Evolutionary conservation across 2,888 invertebrate genomes (phyloP).

Genomic region (Agrotis ipsilon): DNA sequence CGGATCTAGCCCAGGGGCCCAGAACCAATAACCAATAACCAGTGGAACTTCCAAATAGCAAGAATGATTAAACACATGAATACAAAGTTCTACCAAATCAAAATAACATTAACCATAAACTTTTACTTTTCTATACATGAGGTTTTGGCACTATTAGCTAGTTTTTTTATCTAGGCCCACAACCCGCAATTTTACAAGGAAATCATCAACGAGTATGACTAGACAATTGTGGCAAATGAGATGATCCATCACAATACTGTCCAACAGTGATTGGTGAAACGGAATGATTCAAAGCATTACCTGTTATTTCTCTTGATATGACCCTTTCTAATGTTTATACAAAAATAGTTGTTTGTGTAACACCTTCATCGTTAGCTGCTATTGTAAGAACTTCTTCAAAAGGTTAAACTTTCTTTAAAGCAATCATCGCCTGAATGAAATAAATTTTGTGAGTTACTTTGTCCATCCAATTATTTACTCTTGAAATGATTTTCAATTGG

Average conservation of each 20-base stretch:
- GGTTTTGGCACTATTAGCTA: neutral
- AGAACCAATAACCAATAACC: no score
- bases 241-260: constrained; percentile 12
- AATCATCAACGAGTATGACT: constrained; percentile 28
- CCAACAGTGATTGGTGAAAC: constrained; percentile 1
- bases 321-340: constrained; percentile 6
- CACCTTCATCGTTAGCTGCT: neutral
- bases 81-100: neutral
- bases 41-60: neutral
- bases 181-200: neutral
- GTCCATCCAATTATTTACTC: neutral
- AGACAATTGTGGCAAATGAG: constrained; percentile 7
- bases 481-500: neutral
- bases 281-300: constrained; percentile 7
- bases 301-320: constrained; percentile 6
- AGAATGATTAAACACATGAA: neutral
- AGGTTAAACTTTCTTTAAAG: neutral
- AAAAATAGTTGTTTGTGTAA: neutral
- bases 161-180: neutral
- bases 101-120: neutral
- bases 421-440: neutral
- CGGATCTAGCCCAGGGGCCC: no score
- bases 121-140: constrained; percentile 1
- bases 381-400: neutral
- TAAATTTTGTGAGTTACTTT: neutral